Percentiles rank a stretch among this genome's conserved stretches.
Evolutionary conservation across 2,113 vertebrate species (phyloP).

Genomic region (Trochalopteron elliotii): DNA sequence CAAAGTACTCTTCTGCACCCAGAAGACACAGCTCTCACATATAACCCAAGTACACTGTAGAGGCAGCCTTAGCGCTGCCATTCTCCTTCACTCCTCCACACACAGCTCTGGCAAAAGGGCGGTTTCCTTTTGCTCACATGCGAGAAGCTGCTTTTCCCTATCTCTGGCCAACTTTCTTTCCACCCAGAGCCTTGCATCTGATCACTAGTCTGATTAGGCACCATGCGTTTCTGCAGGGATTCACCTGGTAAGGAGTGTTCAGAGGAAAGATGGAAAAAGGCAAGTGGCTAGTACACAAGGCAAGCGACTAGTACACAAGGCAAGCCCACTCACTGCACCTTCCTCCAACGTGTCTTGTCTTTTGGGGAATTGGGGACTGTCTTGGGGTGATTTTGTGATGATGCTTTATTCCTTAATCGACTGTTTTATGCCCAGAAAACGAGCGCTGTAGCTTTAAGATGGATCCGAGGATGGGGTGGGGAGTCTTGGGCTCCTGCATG

Average conservation of each 20-base stretch:
- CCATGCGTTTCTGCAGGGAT: not conserved
- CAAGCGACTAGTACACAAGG: not conserved
- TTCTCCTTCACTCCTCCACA: not conserved
- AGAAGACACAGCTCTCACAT: not conserved
- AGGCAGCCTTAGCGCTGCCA: not conserved
- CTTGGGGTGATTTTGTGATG: not conserved
- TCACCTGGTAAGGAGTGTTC: not conserved
- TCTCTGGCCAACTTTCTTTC: not conserved
- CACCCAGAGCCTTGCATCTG: not conserved
- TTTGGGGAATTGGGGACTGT: not conserved
- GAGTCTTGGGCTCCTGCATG: not conserved
- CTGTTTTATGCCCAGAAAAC: not conserved
- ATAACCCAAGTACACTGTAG: not conserved
- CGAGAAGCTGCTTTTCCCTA: not conserved
- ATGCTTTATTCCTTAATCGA: not conserved
- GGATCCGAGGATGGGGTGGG: too few relatives aligned
- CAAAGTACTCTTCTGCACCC: not conserved
- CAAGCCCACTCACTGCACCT: not conserved
- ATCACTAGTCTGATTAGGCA: not conserved
- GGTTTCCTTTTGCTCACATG: not conserved
- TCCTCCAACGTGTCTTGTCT: not conserved
- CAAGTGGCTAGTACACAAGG: not conserved
- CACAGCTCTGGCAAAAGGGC: not conserved
- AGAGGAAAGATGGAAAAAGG: not conserved
- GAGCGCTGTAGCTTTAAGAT: not conserved